Evolutionary conservation across 1,140 invertebrate species (phyloP).

Genomic region (Drosophila baimaii): DNA sequence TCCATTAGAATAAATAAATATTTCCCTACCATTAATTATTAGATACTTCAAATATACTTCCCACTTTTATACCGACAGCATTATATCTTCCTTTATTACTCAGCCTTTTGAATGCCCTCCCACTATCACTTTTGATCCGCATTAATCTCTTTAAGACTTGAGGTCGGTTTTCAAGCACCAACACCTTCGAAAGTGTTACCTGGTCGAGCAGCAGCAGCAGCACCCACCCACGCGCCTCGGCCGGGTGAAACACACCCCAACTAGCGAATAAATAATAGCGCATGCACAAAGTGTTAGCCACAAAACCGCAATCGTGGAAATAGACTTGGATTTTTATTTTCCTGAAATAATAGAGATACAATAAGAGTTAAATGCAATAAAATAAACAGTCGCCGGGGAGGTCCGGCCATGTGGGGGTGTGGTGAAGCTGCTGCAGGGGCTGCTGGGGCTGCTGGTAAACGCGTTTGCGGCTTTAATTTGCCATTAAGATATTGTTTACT

Average conservation of each 20-base stretch:
- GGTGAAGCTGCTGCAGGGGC: background rate
- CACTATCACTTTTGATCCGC: background rate
- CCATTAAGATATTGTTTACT: conserved; percentile 77
- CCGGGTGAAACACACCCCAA: conserved; percentile 35
- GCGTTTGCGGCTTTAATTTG: conserved; percentile 77
- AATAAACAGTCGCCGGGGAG: conserved; percentile 34
- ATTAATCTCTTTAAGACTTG: conserved; percentile 4
- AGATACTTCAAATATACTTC: background rate
- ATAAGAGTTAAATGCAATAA: conserved; percentile 39
- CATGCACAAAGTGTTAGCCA: conserved; percentile 56
- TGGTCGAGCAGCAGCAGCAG: background rate
- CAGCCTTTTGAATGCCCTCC: background rate
- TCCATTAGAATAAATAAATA: too few relatives aligned
- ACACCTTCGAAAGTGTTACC: conserved; percentile 34
- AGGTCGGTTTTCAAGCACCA: conserved; percentile 23
- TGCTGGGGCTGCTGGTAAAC: conserved; percentile 41
- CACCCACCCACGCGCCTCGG: conserved; percentile 9
- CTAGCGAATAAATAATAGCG: conserved; percentile 64
- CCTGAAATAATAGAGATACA: conserved; percentile 51
- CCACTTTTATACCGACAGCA: background rate
- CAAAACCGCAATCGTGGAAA: conserved; percentile 68
- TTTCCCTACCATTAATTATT: background rate
- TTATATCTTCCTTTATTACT: conserved; percentile 17
- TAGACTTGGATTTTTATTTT: conserved; percentile 59
- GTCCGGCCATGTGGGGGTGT: conserved; percentile 2